Evolutionary conservation across 2,797 vertebrate species (phyloP).

Genomic region (Stomatorhinus walkeri): DNA sequence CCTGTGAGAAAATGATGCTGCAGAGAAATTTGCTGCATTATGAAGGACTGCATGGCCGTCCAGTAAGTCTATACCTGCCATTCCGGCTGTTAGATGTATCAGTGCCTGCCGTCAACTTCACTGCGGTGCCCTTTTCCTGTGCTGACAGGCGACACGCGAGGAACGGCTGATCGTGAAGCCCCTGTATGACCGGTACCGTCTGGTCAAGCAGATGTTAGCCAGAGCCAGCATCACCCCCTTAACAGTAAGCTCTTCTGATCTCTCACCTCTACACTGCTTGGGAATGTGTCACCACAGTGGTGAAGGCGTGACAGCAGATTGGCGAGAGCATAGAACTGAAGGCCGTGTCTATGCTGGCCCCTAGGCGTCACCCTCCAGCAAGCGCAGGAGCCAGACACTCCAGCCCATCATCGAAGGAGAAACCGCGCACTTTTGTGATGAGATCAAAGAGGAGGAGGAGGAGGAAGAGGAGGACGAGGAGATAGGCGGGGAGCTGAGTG

Average conservation of each 20-base stretch:
- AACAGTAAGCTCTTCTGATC: conserved; percentile 65
- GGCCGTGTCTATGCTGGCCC: neutral
- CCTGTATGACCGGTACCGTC: conserved; percentile 88
- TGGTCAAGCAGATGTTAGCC: conserved; percentile 97
- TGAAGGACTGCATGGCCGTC: conserved; percentile 87
- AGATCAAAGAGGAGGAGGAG: conserved; percentile 81
- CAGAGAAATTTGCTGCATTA: conserved; percentile 95
- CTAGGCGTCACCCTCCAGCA: conserved; percentile 88
- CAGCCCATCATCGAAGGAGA: conserved; percentile 97
- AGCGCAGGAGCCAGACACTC: conserved; percentile 83
- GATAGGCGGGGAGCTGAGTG: conserved; percentile 46
- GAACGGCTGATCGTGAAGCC: conserved; percentile 90
- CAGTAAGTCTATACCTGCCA: conserved; percentile 56
- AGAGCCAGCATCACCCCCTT: conserved; percentile 88
- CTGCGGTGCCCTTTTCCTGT: neutral
- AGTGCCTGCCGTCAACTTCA: neutral
- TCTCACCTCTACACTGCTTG: neutral
- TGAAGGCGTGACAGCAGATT: neutral
- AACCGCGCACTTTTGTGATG: conserved; percentile 94
- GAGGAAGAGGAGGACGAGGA: conserved; percentile 59
- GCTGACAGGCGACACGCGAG: conserved; percentile 77
- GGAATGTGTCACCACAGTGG: neutral
- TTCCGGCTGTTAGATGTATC: neutral
- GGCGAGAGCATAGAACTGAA: neutral
- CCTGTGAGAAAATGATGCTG: conserved; percentile 86